Evolutionary conservation across 2,113 vertebrate genomes (phyloP).

Genomic region (Tilapia sparmanii): DNA sequence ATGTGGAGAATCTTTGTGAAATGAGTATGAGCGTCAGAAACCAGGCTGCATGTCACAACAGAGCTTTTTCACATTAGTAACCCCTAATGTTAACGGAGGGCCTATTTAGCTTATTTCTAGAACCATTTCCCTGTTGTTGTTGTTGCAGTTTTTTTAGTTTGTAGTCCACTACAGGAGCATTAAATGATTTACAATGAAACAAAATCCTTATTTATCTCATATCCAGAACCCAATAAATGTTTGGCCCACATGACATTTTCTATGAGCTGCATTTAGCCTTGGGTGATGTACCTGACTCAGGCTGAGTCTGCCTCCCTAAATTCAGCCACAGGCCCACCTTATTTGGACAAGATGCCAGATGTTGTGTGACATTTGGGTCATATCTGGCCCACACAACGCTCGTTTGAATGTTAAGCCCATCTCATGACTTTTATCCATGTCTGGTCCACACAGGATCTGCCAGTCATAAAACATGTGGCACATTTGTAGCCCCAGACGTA

Average conservation of each 20-base stretch:
- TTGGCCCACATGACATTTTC: neutral
- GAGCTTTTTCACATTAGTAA: neutral
- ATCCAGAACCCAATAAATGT: neutral
- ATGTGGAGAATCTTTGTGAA: neutral
- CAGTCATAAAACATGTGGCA: neutral
- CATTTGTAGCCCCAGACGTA: neutral
- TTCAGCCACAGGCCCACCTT: neutral
- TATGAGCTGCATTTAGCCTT: neutral
- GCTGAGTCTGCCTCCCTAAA: neutral
- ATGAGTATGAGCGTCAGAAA: neutral
- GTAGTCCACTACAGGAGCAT: neutral
- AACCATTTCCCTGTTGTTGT: neutral
- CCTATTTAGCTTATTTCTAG: neutral
- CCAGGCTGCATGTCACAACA: neutral
- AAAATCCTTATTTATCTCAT: neutral
- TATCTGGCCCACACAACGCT: neutral
- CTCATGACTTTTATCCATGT: neutral
- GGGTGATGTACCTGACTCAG: neutral
- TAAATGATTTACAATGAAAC: neutral
- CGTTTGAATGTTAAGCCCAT: neutral
- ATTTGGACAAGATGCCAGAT: neutral
- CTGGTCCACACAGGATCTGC: neutral
- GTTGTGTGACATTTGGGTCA: neutral
- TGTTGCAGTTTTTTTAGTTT: neutral
- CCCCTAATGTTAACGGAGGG: neutral